Evolutionary conservation across 1,140 invertebrate species (phyloP), one percentile per base, ranked within the genome.

Genomic region (Helicoverpa armigera): DNA sequence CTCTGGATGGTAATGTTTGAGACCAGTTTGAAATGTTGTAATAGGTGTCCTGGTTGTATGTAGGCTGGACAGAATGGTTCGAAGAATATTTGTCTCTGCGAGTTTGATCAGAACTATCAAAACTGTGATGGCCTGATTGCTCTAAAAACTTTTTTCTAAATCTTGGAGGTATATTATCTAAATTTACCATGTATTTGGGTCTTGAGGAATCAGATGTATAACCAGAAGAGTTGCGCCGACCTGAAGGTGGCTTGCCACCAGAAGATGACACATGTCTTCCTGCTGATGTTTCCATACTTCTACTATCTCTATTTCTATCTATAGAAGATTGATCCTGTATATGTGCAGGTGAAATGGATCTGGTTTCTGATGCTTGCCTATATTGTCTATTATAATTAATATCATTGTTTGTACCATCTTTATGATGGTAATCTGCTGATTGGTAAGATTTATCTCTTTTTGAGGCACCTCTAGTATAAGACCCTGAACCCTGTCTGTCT

Each of bases 71-170:
- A 58, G 91, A 84, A 50, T 89, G 80, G 88, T 88, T 91, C 48
- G 87, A 81, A 79, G 83, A 75, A 82, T 90, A 83, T 72, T 83
- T 85, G 69, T 93, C 91, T 86, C 86, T 92, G 80, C 88, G 87
- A 74, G 90, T 85, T 86, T 95, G 91, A 73, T 94, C 91, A 80
- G 90, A 86, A 87, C 85, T 92, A 81, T 95, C 92, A 89, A 90
- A 92, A 86, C 90, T 93, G 72, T 93, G 89, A 80, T 94, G 91
- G 51, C 90, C 93, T 63, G 92, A 90, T 89, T 93, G 91, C 78
- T 94, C 95, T 85, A 95, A 91, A 90, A 90, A 94, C 82, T 95
- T 95, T 83, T 95, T 95, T 84, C 94, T 92, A 86, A 95, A 94
- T 83, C 95, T 89, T 77, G 95, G 95, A 61, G 95, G 94, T 84